phyloP scores from a whole-genome alignment of 2,888 invertebrate species.

The Antitype chi region DNA sequence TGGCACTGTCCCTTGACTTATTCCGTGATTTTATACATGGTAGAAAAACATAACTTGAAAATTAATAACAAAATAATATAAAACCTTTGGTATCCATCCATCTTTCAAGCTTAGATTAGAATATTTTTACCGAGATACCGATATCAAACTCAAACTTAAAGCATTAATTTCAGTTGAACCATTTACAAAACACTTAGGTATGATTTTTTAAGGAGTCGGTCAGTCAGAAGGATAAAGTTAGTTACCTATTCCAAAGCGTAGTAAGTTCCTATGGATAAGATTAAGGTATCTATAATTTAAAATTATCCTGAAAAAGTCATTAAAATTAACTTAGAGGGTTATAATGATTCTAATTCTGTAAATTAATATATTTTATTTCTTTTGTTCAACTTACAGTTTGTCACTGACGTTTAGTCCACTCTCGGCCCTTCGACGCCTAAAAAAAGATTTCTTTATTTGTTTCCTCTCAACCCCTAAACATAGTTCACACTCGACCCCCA shows the following conservation, averaged over 20 bases:
- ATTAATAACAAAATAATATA: neutral
- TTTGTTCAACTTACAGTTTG: no score
- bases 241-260: neutral
- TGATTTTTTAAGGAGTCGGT: neutral
- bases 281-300: no score
- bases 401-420: no score
- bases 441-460: no score
- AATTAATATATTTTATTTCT: no score
- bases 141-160: no score
- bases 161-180: neutral
- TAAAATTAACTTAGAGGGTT: no score
- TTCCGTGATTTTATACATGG: neutral
- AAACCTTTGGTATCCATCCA: neutral
- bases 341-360: no score
- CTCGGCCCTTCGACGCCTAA: no score
- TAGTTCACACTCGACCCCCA: no score
- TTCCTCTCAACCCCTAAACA: no score
- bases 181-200: neutral
- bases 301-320: no score
- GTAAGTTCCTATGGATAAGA: neutral
- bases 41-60: neutral
- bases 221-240: neutral
- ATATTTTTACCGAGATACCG: neutral
- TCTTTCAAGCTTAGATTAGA: neutral
- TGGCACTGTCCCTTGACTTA: neutral